A percentile compares a stretch with the other conserved stretches of the same genome.
phyloP scores from a whole-genome alignment of 2,113 vertebrate genomes.

The Lates calcarifer region DNA sequence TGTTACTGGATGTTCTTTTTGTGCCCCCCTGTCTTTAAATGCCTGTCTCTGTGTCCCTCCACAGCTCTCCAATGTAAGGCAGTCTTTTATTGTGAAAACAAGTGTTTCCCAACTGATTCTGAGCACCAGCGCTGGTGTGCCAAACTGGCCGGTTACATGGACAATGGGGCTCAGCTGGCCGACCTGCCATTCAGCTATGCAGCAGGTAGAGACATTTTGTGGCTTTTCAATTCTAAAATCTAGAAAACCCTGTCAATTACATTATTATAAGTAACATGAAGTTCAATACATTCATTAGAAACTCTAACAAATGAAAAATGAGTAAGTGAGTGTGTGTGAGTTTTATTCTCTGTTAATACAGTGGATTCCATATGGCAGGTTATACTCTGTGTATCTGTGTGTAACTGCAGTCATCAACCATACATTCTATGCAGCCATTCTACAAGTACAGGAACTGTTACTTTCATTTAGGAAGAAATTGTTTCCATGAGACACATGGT shows the following conservation, averaged over 20 bases:
- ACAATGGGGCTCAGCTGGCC: slow-evolving; percentile 4
- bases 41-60: background rate
- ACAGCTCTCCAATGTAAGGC: slow-evolving; percentile 35
- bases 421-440: too few species aligned
- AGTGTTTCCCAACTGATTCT: slow-evolving; percentile 23
- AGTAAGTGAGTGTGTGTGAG: too few species aligned
- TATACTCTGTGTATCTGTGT: too few species aligned
- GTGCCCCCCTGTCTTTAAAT: background rate
- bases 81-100: slow-evolving; percentile 35
- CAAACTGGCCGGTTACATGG: slow-evolving; percentile 6
- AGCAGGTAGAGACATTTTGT: slow-evolving; percentile 20
- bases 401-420: too few species aligned
- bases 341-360: too few species aligned
- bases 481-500: too few species aligned
- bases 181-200: slow-evolving; percentile 45
- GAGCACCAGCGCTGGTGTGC: slow-evolving; percentile 43
- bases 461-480: too few species aligned
- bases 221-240: background rate
- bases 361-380: too few species aligned
- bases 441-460: too few species aligned
- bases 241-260: background rate
- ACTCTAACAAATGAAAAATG: background rate
- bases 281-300: too few species aligned
- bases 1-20: background rate
- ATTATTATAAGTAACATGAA: background rate